A percentile compares a stretch with the other conserved stretches of the same genome.
Conservation (phyloP, 2,797 vertebrate species). For the Microctenopoma steveboyesi region DNA sequence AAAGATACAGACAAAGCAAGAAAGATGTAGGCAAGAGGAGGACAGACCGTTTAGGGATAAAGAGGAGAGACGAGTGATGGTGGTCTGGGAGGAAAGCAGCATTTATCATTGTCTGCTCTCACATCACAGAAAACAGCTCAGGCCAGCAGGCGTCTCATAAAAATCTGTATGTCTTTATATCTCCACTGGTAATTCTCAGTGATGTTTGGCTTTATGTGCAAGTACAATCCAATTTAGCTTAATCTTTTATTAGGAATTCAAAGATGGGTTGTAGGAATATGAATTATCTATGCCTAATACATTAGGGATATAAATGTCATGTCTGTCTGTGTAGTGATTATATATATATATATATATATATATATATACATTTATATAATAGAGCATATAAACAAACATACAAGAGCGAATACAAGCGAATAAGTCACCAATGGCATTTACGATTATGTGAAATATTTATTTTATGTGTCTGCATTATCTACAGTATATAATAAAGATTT, state of each 20-base stretch:
- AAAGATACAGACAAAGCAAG: constrained; percentile 33
- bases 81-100: constrained; percentile 35
- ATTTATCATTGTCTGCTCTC: constrained; percentile 30
- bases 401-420: neutral
- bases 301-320: neutral
- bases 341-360: too few species aligned
- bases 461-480: neutral
- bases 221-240: neutral
- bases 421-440: neutral
- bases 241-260: neutral
- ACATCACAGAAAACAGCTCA: constrained; percentile 28
- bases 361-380: too few species aligned
- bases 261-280: neutral
- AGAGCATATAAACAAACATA: too few species aligned
- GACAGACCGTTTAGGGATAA: constrained; percentile 26
- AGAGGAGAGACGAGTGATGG: constrained; percentile 31
- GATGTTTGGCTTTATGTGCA: constrained; percentile 1
- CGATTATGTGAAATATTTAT: neutral
- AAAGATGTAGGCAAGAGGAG: constrained; percentile 21
- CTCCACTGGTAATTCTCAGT: neutral
- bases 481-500: constrained; percentile 10
- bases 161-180: constrained; percentile 16
- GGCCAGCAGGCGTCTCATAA: neutral
- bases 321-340: too few species aligned
- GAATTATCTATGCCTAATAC: too few species aligned